phyloP scores from a whole-genome alignment of 30 jellyfish, hydroid and myxozoan species.

The Turritopsis dohrnii region DNA sequence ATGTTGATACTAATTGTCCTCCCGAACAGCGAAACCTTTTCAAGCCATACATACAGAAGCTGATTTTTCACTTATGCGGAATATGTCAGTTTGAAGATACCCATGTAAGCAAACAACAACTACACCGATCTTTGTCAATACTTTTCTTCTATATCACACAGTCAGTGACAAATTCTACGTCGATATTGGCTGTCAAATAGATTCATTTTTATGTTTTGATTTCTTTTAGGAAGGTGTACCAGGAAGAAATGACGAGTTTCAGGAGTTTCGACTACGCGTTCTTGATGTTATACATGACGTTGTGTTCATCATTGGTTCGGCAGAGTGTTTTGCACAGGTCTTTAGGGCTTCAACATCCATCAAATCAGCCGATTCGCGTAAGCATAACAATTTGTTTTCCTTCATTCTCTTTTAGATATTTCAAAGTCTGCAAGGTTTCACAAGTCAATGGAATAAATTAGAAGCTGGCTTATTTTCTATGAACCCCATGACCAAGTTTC shows the following conservation, averaged over 20 bases:
- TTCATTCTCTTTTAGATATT: constrained; percentile 36
- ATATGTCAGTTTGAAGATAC: constrained; percentile 56
- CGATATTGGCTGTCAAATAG: too few species aligned
- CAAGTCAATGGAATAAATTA: constrained; percentile 54
- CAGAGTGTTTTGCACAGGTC: constrained; percentile 69
- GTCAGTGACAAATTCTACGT: too few species aligned
- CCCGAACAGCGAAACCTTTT: constrained; percentile 28
- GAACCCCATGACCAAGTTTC: constrained; percentile 59
- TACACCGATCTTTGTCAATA: too few species aligned
- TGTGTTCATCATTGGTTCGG: constrained; percentile 74
- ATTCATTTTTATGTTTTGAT: not conserved
- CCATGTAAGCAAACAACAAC: constrained; percentile 60
- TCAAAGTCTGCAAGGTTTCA: constrained; percentile 33
- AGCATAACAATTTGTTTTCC: not conserved
- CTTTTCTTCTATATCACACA: too few species aligned
- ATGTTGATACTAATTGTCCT: constrained; percentile 32
- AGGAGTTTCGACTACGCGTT: constrained; percentile 71
- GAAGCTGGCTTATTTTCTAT: constrained; percentile 74
- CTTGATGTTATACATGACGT: constrained; percentile 80
- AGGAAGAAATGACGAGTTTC: constrained; percentile 61
- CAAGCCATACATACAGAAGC: constrained; percentile 57
- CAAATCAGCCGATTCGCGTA: not conserved
- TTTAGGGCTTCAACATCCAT: not conserved
- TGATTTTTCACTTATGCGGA: constrained; percentile 44
- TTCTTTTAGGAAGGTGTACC: constrained; percentile 66